Evolutionary conservation across 2,797 vertebrate species (phyloP).

Genomic region (Philypnodon macrostomus): DNA sequence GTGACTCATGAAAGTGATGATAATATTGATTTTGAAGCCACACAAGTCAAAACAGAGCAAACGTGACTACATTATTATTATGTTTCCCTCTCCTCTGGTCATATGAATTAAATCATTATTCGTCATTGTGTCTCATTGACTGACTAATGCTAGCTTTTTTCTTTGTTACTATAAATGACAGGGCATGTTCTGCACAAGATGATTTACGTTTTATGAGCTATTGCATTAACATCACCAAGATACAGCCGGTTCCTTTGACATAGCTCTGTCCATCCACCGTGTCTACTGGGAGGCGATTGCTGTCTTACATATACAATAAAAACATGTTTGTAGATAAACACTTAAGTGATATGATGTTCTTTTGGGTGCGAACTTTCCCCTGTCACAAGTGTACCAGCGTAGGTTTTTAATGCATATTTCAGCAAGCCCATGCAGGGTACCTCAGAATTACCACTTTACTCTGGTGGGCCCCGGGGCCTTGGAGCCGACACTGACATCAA

Average conservation of each 20-base stretch:
- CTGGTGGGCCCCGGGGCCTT: constrained; percentile 85
- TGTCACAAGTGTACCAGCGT: constrained; percentile 69
- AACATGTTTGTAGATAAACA: constrained; percentile 45
- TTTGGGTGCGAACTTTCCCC: constrained; percentile 68
- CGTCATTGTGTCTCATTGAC: constrained; percentile 49
- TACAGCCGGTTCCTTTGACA: background rate
- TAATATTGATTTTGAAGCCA: no score
- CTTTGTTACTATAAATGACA: constrained; percentile 58
- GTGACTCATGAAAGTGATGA: no score
- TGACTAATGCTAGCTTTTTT: constrained; percentile 62
- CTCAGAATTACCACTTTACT: constrained; percentile 90
- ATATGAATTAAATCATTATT: constrained; percentile 26
- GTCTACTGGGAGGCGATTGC: no score
- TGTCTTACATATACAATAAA: no score
- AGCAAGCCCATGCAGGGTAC: constrained; percentile 93
- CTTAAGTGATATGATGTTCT: constrained; percentile 48
- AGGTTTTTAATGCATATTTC: constrained; percentile 95
- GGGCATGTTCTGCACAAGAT: constrained; percentile 43
- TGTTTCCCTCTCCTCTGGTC: constrained; percentile 10
- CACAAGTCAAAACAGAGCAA: no score
- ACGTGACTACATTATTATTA: no score
- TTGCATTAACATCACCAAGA: constrained; percentile 26
- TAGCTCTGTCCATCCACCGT: background rate
- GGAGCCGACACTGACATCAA: constrained; percentile 91
- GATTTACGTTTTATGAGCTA: constrained; percentile 46